Percentiles rank a stretch among this genome's conserved stretches.
phyloP scores from a whole-genome alignment of 2,888 invertebrate genomes.

The Drosophila flavopinicola region DNA sequence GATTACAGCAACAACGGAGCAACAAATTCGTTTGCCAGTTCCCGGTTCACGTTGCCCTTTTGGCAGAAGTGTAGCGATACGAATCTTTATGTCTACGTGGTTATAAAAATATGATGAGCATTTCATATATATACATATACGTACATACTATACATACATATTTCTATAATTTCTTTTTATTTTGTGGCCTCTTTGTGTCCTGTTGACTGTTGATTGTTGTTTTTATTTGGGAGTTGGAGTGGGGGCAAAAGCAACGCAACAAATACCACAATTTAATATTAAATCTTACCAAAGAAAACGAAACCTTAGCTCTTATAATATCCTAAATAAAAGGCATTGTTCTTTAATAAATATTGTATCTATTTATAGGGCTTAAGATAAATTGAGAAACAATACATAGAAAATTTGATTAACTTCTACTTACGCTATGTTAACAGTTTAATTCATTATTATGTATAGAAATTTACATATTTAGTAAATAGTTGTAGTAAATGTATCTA shows the following conservation, averaged over 20 bases:
- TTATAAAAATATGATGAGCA: constrained; percentile 80
- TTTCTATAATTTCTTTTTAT: constrained; percentile 26
- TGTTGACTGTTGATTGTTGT: constrained; percentile 55
- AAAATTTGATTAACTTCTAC: too few relatives aligned
- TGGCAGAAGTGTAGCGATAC: constrained; percentile 47
- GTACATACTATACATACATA: constrained; percentile 9
- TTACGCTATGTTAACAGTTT: too few relatives aligned
- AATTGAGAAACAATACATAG: too few relatives aligned
- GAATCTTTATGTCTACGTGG: constrained; percentile 79
- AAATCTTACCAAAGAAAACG: constrained; percentile 6
- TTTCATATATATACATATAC: constrained; percentile 57
- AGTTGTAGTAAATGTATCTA: too few relatives aligned
- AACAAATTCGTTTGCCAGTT: constrained; percentile 48
- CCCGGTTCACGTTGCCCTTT: constrained; percentile 14
- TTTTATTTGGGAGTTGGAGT: too few relatives aligned
- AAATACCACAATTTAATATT: constrained; percentile 52
- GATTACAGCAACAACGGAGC: constrained; percentile 65
- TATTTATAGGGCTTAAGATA: too few relatives aligned
- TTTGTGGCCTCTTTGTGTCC: constrained; percentile 25
- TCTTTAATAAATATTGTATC: too few relatives aligned
- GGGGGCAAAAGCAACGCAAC: constrained; percentile 19
- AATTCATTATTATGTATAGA: too few relatives aligned
- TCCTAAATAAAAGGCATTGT: not conserved
- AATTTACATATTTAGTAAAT: too few relatives aligned
- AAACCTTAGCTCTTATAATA: too few relatives aligned